A percentile compares a stretch with the other conserved stretches of the same genome.
These are phyloP conservation scores for Drosophila helvetica DNA, from an alignment of 2,888 invertebrate genomes.

Conservation along the genomic window DNA sequence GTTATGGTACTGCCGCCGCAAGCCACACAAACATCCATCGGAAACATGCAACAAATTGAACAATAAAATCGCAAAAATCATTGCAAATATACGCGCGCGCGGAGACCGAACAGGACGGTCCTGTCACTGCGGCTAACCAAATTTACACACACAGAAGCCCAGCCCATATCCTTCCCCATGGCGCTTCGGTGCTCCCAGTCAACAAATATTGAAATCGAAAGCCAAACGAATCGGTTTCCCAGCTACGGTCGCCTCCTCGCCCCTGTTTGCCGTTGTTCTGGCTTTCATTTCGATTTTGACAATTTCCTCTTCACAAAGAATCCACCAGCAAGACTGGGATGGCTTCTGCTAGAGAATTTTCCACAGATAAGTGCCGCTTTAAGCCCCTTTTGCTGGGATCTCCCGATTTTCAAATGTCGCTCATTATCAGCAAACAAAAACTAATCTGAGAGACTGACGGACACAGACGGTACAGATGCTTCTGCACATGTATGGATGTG, in stretches of 20 bases:
- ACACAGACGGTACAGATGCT: neutral
- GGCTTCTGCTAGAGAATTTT: neutral
- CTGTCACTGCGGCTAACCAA: constrained; percentile 32
- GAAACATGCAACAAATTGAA: constrained; percentile 34
- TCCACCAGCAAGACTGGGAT: neutral
- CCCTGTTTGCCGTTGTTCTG: constrained; percentile 1
- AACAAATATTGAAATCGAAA: constrained; percentile 34
- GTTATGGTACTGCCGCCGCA: constrained; percentile 26
- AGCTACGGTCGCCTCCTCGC: neutral
- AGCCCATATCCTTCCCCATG: neutral
- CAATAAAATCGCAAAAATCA: constrained; percentile 38
- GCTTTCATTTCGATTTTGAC: neutral
- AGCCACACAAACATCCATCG: constrained; percentile 33
- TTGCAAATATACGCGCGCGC: constrained; percentile 27
- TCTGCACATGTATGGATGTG: neutral
- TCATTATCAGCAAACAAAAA: neutral
- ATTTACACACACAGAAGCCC: constrained; percentile 14
- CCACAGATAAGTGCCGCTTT: neutral
- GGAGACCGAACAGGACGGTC: constrained; percentile 7
- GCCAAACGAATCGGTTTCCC: constrained; percentile 23
- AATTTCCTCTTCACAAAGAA: neutral
- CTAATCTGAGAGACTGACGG: neutral
- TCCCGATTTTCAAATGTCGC: neutral
- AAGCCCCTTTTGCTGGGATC: neutral
- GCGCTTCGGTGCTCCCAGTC: constrained; percentile 3